Evolutionary conservation across 2,797 vertebrate genomes (phyloP), one percentile per base, ranked within the genome.

Genomic region (Aeoliscus strigatus): DNA sequence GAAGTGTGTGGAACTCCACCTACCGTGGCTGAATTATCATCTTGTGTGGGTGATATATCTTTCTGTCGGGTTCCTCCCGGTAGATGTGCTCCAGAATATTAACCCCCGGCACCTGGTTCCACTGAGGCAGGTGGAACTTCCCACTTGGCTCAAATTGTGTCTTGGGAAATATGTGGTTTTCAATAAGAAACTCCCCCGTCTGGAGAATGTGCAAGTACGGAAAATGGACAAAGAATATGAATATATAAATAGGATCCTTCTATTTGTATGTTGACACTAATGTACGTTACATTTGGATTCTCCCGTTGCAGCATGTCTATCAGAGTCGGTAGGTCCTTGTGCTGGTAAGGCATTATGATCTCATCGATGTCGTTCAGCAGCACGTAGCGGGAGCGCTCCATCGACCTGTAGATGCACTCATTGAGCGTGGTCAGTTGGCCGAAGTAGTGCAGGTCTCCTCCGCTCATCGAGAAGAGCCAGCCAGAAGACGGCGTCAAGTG

Each of bases 111-210:
- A 85, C 60, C 1, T 27, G 7, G 2, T 37, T 27, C 72, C 84
- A 87, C 12, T 52, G 53, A 27, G 65, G 49, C 15, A 70, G 28
- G 12, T 78, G 66, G 54, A 87, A 87, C 27, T 3, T 44, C 0
- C 0, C 10, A 1, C 53, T 77, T n/a, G 52, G 51, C 5, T 83
- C 81, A 41, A 60, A 77, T 1, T 80, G 0, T 0, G 55, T 81
- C 47, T 83, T 66, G 5, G 87, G 86, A 36, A 90, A 90, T 62
- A 88, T 60, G 7, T 87, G 84, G 42, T 83, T 89, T 68, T 90
- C 77, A 48, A 90, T 83, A n/a, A 79, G 48, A 43, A 88, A 91
- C 49, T 85, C 40, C 0, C 59, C 70, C 0, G 53, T 49, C 24
- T 75, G 15, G n/a, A n/a, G n/a, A n/a, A n/a, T n/a, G n/a, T n/a